Conservation (phyloP, 1,140 invertebrate species). For the Diploscapter pachys region DNA sequence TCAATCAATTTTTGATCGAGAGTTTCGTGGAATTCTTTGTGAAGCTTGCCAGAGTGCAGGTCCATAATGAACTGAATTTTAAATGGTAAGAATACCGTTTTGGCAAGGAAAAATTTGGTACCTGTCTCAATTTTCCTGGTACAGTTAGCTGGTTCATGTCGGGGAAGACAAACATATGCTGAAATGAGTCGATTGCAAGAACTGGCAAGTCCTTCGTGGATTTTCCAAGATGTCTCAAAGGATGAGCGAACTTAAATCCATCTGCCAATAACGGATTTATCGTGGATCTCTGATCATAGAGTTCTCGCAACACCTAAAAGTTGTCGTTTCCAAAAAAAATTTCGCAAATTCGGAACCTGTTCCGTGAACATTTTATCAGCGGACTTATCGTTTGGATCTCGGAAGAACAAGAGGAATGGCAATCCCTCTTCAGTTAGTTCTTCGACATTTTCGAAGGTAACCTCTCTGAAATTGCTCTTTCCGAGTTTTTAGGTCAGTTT, state of each 20-base stretch:
- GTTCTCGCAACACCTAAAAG: constrained; percentile 48
- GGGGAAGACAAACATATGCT: constrained; percentile 96
- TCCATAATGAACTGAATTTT: constrained; percentile 52
- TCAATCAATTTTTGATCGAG: constrained; percentile 57
- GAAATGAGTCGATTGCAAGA: constrained; percentile 96
- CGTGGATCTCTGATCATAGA: constrained; percentile 68
- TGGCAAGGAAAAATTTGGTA: constrained; percentile 18
- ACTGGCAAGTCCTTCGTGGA: constrained; percentile 81
- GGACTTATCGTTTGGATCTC: constrained; percentile 62
- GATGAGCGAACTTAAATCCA: constrained; percentile 90
- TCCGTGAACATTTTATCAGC: constrained; percentile 54
- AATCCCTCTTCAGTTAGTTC: constrained; percentile 92
- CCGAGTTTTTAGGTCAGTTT: too few relatives aligned
- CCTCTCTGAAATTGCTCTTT: constrained; percentile 67
- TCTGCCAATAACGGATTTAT: constrained; percentile 95
- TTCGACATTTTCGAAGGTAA: constrained; percentile 98
- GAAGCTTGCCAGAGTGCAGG: constrained; percentile 55
- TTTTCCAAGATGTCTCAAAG: constrained; percentile 94
- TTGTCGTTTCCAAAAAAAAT: constrained; percentile 9
- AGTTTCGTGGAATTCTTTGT: constrained; percentile 58
- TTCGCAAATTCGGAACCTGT: constrained; percentile 32
- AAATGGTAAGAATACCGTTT: neutral
- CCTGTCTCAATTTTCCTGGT: constrained; percentile 53
- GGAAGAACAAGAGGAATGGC: constrained; percentile 95
- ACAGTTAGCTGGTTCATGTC: constrained; percentile 54